Base-by-base conservation (phyloP, 1,140 invertebrate genomes). In the Homarus americanus region DNA sequence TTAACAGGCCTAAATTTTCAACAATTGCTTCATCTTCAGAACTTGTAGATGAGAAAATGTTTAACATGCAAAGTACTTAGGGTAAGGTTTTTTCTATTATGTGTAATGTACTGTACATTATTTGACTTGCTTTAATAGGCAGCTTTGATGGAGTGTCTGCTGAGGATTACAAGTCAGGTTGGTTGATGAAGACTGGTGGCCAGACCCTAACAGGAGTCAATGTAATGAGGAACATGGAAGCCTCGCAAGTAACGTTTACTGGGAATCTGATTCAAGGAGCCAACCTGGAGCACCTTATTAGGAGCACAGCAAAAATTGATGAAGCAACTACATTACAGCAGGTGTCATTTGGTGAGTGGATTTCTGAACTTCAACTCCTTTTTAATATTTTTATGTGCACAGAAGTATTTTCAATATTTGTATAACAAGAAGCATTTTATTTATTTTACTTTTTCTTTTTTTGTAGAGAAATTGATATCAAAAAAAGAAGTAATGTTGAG, bases 61-160 rank as follows among this genome's bases (percentile, higher is more conserved):
- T n/a, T n/a, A n/a, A n/a, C n/a, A n/a, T n/a, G n/a, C n/a, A n/a
- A n/a, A n/a, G n/a, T n/a, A n/a, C n/a, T n/a, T n/a, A n/a, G n/a
- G n/a, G n/a, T n/a, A n/a, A n/a, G n/a, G n/a, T n/a, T n/a, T n/a
- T n/a, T n/a, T n/a, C n/a, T n/a, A n/a, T n/a, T n/a, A n/a, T n/a
- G n/a, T n/a, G n/a, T n/a, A n/a, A n/a, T n/a, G n/a, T n/a, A n/a
- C n/a, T n/a, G n/a, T n/a, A n/a, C n/a, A n/a, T n/a, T n/a, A n/a
- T n/a, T n/a, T n/a, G n/a, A n/a, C n/a, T n/a, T n/a, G n/a, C n/a
- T 49, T 20, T 15, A 12, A 32, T 15, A 82, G 79, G 5, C 0
- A 82, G n/a, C 28, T 82, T 82, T 20, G 79, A 82, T 24, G 79
- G 79, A 9, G 79, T 82, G 17, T 82, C 79, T 12, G 79, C 79